These are phyloP conservation scores for Salarias fasciatus DNA, from an alignment of 2,797 vertebrate species.

Conservation along the genomic window DNA sequence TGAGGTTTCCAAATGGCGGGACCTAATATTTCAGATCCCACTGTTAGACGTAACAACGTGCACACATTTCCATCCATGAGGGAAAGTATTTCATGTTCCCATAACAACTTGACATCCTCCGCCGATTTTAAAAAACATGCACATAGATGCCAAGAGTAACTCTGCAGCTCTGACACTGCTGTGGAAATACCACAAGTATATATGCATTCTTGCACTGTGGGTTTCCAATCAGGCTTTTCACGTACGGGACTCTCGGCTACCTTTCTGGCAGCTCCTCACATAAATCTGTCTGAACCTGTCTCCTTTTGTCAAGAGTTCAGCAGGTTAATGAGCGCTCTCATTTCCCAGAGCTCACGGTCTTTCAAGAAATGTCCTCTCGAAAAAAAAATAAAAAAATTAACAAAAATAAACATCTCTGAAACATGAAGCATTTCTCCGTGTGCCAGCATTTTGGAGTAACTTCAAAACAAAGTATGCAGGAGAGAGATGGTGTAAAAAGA, in stretches of 20 bases:
- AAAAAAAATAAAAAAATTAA: background rate
- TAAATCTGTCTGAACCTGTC: constrained; percentile 69
- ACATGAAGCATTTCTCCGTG: constrained; percentile 8
- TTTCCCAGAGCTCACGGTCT: constrained; percentile 39
- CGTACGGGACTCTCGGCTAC: constrained; percentile 58
- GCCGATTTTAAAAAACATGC: constrained; percentile 21
- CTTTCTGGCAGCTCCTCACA: constrained; percentile 56
- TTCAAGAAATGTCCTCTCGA: constrained; percentile 19
- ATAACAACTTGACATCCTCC: constrained; percentile 36
- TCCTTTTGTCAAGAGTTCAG: constrained; percentile 67
- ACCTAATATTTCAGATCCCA: constrained; percentile 3
- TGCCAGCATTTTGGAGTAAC: constrained; percentile 12
- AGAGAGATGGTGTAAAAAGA: background rate
- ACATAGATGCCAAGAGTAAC: constrained; percentile 16
- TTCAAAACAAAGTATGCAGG: constrained; percentile 13
- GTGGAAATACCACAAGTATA: constrained; percentile 43
- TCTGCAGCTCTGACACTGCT: constrained; percentile 21
- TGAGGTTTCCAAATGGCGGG: background rate
- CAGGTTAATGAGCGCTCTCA: constrained; percentile 70
- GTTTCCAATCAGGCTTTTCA: constrained; percentile 63
- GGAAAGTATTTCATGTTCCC: constrained; percentile 24
- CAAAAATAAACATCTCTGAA: constrained; percentile 1
- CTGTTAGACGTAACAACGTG: constrained; percentile 2
- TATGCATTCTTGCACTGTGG: constrained; percentile 47
- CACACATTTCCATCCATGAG: background rate